Evolutionary conservation across 30 jellyfish, hydroid and myxozoan species (phyloP), one percentile per base, ranked within the genome.

Genomic region (Aurelia aurita): DNA sequence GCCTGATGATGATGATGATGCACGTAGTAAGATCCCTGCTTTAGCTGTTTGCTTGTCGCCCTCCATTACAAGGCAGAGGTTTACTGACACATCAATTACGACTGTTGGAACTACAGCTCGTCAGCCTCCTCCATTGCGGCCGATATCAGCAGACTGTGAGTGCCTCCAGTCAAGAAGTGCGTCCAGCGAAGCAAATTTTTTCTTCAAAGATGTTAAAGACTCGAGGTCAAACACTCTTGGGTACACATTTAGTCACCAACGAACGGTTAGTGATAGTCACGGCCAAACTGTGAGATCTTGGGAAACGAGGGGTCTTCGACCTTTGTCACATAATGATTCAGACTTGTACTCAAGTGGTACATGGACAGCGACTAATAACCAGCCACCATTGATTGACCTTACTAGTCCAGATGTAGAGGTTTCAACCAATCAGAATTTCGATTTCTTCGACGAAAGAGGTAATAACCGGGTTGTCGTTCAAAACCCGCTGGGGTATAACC

Each of bases 71-170:
- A 28, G 31, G 7, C 93, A 83, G 72, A 70, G 58, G 47, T 23
- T 62, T 3, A 34, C 61, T 34, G 76, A 69, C 3, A 69, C 87
- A 7, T 71, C 84, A n/a, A 11, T 45, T 5, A 64, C 51, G 22
- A 64, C 76, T 64, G 51, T 31, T 22, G 35, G 22, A 67, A 86
- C 87, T 3, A 31, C 87, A 3, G 58, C 43, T 44, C 72, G 93
- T 25, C 85, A 83, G 47, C 93, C 93, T n/a, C 93, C 93, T 6
- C 93, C 93, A 29, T 62, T 83, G 45, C 86, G 93, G 13, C 93
- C 93, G 22, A 83, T 83, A 18, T 83, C 93, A 6, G 77, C 80
- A 1, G 93, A 83, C 72, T 68, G 85, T 49, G 93, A 83, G 2
- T 58, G 82, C 53, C 26, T 18, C 19, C 61, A 62, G 27, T 74